Base-by-base conservation (phyloP, 2,113 vertebrate species). In the Telmatochromis sp. region DNA sequence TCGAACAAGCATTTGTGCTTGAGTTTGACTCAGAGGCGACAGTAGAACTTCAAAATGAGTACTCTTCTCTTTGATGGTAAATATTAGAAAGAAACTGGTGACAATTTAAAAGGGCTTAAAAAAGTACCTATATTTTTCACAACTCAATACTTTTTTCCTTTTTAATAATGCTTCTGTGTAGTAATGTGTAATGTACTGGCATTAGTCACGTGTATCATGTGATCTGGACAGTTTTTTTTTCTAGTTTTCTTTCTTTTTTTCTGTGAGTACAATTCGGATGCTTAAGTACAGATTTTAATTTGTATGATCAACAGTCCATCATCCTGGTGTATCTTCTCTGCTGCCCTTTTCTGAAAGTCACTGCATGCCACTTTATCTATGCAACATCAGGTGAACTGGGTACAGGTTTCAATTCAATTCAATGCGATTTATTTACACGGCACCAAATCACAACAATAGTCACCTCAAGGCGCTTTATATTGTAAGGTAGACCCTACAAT, bases 301-400 rank as follows among this genome's bases (percentile, higher is more conserved):
- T 63, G 17, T 35, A 63, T 63, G 58, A 11, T 63, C 4, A 63
- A 63, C 4, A 63, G 6, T 11, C 9, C 58, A 5, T 63, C 31
- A 63, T 63, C 58, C 58, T 35, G 58, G 31, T 35, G 31, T 63
- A 35, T 63, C 58, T 63, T 6, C 31, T 63, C 2, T 35, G 58
- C 17, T n/a, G 31, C 31, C 31, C 3, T 63, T 63, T 19, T 63
- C 31, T 63, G 58, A 63, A 63, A 35, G 17, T 63, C 31, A 7
- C 1, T n/a, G 9, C 2, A 0, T 63, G n/a, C 51, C n/a, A 12
- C 51, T 54, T 54, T 54, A 7, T 54, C 53, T 54, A 54, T 54
- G 9, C 6, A 63, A 35, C 9, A 63, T 63, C 58, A 19, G 28
- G 58, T 63, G 31, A 63, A 11, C 31, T 11, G 17, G 31, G 6